Evolutionary conservation across 1,140 invertebrate species (phyloP).

Genomic region (Drosophila mojavensis): DNA sequence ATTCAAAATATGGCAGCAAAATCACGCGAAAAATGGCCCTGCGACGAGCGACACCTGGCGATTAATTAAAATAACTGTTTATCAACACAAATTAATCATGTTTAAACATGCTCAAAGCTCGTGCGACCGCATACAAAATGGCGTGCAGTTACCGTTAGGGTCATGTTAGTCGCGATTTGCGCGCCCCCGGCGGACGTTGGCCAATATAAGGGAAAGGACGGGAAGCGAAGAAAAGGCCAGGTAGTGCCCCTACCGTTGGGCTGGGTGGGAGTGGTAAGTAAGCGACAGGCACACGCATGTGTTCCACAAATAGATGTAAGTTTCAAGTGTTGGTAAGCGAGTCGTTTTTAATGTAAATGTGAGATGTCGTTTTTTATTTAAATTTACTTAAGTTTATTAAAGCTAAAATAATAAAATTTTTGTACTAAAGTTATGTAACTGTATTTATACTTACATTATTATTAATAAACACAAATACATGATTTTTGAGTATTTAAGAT

Average conservation of each 20-base stretch:
- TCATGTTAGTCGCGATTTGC: conserved; percentile 49
- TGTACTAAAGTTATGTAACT: no score
- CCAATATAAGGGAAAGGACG: neutral
- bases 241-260: no score
- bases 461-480: no score
- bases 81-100: conserved; percentile 81
- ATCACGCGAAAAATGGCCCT: conserved; percentile 11
- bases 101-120: conserved; percentile 61
- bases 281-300: conserved; percentile 19
- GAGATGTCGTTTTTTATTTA: no score
- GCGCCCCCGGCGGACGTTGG: conserved; percentile 2
- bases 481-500: no score
- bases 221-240: no score
- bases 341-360: no score
- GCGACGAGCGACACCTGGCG: conserved; percentile 51
- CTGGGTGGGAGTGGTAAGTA: neutral
- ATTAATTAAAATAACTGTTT: conserved; percentile 81
- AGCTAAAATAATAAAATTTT: no score
- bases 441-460: no score
- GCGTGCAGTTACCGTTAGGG: conserved; percentile 59
- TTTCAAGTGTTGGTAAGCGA: conserved; percentile 3
- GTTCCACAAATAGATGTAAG: conserved; percentile 13
- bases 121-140: conserved; percentile 66
- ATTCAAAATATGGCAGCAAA: neutral
- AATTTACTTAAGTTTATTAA: no score